Percentiles rank a stretch among this genome's conserved stretches.
phyloP scores from a whole-genome alignment of 2,113 vertebrate species.

The Cyprinodon brontotheroides region DNA sequence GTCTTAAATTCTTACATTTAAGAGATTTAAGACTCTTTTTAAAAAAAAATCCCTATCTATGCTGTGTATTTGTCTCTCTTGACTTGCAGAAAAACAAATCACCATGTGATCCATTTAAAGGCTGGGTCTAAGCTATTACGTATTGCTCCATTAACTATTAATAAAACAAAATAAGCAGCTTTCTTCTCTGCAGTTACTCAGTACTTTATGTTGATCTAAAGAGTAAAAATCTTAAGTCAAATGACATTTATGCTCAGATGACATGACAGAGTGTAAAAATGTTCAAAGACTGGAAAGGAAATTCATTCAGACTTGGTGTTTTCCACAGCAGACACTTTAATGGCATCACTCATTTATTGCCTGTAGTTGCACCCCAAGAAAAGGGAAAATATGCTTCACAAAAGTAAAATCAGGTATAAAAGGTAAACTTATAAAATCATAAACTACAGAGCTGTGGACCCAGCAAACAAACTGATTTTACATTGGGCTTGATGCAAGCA shows the following conservation, averaged over 20 bases:
- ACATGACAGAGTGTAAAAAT: not conserved
- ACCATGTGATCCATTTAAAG: too few relatives aligned
- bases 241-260: not conserved
- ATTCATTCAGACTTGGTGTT: not conserved
- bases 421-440: not conserved
- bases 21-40: too few relatives aligned
- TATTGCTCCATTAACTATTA: too few relatives aligned
- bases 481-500: conserved; percentile 37
- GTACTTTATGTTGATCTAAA: not conserved
- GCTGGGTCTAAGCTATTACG: too few relatives aligned
- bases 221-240: not conserved
- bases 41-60: too few relatives aligned
- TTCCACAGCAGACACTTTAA: not conserved
- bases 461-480: not conserved
- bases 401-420: not conserved
- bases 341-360: not conserved
- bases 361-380: not conserved
- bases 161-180: not conserved
- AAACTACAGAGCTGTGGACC: not conserved
- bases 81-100: too few relatives aligned
- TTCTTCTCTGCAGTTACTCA: not conserved
- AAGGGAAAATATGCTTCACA: not conserved
- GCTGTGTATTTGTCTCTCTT: too few relatives aligned
- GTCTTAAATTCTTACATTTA: too few relatives aligned
- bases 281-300: not conserved